Evolutionary conservation across 1,140 invertebrate species (phyloP).

Genomic region (Parapsyche elsis): DNA sequence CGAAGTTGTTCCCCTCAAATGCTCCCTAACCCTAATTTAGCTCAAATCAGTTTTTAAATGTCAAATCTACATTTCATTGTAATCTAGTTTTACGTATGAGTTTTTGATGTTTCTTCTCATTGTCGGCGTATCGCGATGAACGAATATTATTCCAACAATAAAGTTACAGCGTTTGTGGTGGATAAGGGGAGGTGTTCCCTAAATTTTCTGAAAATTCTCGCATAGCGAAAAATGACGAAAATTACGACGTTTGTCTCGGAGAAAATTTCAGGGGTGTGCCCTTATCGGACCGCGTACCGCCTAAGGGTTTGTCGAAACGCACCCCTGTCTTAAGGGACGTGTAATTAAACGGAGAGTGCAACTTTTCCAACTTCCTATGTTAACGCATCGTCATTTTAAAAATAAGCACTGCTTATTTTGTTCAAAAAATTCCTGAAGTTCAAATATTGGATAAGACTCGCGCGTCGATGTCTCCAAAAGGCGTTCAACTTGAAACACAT

Average conservation of each 20-base stretch:
- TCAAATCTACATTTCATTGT: neutral
- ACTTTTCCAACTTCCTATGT: neutral
- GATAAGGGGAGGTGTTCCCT: neutral
- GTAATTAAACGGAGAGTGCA: constrained; percentile 51
- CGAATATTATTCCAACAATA: constrained; percentile 19
- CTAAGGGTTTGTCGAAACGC: constrained; percentile 31
- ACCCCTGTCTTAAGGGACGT: constrained; percentile 38
- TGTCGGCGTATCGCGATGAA: constrained; percentile 8
- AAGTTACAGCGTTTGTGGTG: neutral
- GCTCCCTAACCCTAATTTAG: no score
- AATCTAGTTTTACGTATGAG: neutral
- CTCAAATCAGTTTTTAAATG: neutral
- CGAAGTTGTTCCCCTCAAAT: neutral
- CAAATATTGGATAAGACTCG: no score
- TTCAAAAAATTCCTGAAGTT: no score
- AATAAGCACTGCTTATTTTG: neutral
- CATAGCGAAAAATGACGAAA: constrained; percentile 21
- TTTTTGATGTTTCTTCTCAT: constrained; percentile 2
- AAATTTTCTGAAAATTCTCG: neutral
- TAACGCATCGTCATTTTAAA: neutral
- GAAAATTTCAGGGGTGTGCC: constrained; percentile 35
- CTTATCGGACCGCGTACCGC: constrained; percentile 52
- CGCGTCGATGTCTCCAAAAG: no score
- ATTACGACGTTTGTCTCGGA: constrained; percentile 19
- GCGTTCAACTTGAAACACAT: no score